Percentiles rank a stretch among this genome's conserved stretches.
phyloP scores from a whole-genome alignment of 2,113 vertebrate species.

The Petrocephalus zakoni region DNA sequence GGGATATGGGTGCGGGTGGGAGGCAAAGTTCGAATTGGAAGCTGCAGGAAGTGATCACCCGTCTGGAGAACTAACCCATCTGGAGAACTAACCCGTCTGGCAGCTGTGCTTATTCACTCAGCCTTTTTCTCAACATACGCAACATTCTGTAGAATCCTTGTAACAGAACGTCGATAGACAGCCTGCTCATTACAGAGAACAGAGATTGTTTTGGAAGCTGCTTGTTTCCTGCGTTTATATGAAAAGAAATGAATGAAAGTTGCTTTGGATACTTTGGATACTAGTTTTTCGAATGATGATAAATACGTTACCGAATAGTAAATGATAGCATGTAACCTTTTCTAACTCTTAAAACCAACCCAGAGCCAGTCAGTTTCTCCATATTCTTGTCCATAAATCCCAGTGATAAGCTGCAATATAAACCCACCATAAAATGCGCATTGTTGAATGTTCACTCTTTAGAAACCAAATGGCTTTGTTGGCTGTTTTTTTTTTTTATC shows the following conservation, averaged over 20 bases:
- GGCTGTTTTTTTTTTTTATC: too few species aligned
- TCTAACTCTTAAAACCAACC: too few species aligned
- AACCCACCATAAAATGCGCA: too few species aligned
- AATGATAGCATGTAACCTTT: not conserved
- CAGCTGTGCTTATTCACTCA: not conserved
- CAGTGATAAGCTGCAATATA: too few species aligned
- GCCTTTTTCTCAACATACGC: not conserved
- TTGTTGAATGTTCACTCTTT: too few species aligned
- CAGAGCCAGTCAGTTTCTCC: too few species aligned
- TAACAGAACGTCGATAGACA: not conserved
- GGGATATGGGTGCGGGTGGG: conserved; percentile 45
- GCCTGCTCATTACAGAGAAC: not conserved
- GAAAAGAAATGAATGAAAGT: not conserved
- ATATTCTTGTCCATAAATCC: too few species aligned
- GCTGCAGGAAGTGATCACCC: conserved; percentile 15
- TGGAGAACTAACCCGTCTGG: not conserved
- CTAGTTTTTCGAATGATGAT: not conserved
- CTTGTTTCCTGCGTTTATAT: not conserved
- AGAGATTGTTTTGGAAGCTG: not conserved
- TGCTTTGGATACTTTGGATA: not conserved
- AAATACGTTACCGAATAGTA: not conserved
- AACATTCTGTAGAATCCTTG: not conserved
- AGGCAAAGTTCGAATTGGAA: conserved; percentile 52
- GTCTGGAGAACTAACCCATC: not conserved
- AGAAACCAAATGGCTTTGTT: too few species aligned